Conservation (phyloP, 2,888 invertebrate species). For the Argyresthia albistria region DNA sequence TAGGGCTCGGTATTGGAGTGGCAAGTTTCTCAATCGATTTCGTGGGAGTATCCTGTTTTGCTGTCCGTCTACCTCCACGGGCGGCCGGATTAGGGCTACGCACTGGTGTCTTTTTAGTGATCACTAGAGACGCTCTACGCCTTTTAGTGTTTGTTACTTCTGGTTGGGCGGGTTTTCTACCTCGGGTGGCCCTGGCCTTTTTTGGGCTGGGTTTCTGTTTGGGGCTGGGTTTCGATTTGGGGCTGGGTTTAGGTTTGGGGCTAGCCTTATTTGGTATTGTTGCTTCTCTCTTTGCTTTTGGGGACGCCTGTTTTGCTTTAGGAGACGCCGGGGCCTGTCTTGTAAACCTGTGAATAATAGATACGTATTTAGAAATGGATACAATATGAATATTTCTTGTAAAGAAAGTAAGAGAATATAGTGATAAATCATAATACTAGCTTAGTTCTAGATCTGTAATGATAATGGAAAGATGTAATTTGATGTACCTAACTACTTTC, state of each 20-base stretch:
- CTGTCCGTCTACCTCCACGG: not conserved
- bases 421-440: not conserved
- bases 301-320: not conserved
- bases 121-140: constrained; percentile 25
- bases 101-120: constrained; percentile 33
- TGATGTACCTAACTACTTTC: too few species aligned
- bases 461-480: too few species aligned
- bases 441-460: not conserved
- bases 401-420: not conserved
- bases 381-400: not conserved
- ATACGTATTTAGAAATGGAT: not conserved
- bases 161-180: constrained; percentile 7
- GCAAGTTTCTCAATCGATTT: too few species aligned
- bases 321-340: not conserved
- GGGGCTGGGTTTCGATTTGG: constrained; percentile 16
- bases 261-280: not conserved
- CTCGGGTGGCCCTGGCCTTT: constrained; percentile 2
- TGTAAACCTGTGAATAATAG: not conserved
- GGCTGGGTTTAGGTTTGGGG: not conserved
- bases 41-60: not conserved
- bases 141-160: constrained; percentile 18
- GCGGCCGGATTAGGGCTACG: not conserved
- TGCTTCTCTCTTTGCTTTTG: not conserved
- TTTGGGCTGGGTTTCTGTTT: constrained; percentile 14
- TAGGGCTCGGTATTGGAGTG: not conserved